A percentile compares a stretch with the other conserved stretches of the same genome.
phyloP scores from a whole-genome alignment of 2,797 vertebrate species.

The Anabas testudineus region DNA sequence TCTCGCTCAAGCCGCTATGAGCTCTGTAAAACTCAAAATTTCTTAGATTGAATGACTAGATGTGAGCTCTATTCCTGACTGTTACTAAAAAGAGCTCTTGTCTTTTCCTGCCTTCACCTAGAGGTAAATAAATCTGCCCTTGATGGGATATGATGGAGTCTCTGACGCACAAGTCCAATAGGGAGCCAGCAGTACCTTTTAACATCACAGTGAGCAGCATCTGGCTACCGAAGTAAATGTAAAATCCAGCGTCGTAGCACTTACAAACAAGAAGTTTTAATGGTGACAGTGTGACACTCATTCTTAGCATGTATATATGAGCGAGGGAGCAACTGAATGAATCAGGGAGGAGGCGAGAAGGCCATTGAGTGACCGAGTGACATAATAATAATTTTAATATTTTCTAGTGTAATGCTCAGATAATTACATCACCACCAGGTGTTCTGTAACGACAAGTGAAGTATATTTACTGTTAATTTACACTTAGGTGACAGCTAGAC shows the following conservation, averaged over 20 bases:
- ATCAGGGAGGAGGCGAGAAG: constrained; percentile 19
- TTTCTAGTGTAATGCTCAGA: not conserved
- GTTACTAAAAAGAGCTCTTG: constrained; percentile 1
- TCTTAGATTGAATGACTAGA: not conserved
- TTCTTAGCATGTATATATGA: constrained; percentile 15
- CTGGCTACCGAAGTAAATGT: constrained; percentile 21
- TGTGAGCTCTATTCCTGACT: not conserved
- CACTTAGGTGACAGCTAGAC: not conserved
- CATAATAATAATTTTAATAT: constrained; percentile 27
- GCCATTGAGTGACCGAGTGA: not conserved
- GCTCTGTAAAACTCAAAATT: not conserved
- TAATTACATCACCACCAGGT: not conserved
- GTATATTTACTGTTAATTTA: not conserved
- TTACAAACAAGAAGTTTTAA: constrained; percentile 39
- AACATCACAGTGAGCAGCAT: constrained; percentile 10
- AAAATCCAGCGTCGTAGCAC: constrained; percentile 11
- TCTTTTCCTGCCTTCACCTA: not conserved
- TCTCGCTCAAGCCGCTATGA: not conserved
- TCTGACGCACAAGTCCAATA: constrained; percentile 53
- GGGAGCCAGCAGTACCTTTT: constrained; percentile 14
- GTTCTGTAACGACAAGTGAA: not conserved
- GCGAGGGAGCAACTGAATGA: constrained; percentile 25
- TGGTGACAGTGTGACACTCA: not conserved
- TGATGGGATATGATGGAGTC: constrained; percentile 19
- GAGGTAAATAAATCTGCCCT: constrained; percentile 15